These are phyloP conservation scores for Petrocephalus schoutedeni DNA, from an alignment of 2,797 vertebrate species.

Conservation along the genomic window DNA sequence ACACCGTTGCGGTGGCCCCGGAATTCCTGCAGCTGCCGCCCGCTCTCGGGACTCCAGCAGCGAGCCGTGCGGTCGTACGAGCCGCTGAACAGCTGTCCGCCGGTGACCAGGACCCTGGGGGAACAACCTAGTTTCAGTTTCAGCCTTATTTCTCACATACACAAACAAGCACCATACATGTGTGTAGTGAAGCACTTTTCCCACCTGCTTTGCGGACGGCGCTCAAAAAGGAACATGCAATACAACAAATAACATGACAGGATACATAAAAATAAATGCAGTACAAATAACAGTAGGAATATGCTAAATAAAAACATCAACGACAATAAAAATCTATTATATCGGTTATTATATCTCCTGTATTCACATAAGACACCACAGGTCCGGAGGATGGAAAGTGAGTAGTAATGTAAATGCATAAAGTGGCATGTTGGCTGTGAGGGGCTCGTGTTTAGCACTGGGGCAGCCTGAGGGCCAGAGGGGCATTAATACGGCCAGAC, in stretches of 20 bases:
- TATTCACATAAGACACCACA: neutral
- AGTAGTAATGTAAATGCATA: neutral
- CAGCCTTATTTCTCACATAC: neutral
- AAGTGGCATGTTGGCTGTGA: too few relatives aligned
- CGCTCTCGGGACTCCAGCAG: slow-evolving; percentile 63
- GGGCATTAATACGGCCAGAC: too few relatives aligned
- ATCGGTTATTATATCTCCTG: neutral
- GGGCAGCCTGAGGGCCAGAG: too few relatives aligned
- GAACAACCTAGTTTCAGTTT: neutral
- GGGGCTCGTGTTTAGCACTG: too few relatives aligned
- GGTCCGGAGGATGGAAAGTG: neutral
- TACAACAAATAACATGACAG: neutral
- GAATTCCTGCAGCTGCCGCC: slow-evolving; percentile 61
- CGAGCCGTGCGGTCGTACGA: slow-evolving; percentile 70
- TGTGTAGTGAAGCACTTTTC: neutral
- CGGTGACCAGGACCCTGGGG: slow-evolving; percentile 61
- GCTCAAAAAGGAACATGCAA: neutral
- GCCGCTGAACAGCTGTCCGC: slow-evolving; percentile 65
- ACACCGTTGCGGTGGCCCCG: slow-evolving; percentile 69
- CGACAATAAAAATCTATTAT: neutral
- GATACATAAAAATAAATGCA: neutral
- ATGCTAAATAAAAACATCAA: neutral
- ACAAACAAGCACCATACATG: neutral
- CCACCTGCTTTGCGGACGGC: neutral
- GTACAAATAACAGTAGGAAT: neutral